A percentile compares a stretch with the other conserved stretches of the same genome.
phyloP scores from a whole-genome alignment of 2,113 vertebrate species.

The Neolamprologus devosi region DNA sequence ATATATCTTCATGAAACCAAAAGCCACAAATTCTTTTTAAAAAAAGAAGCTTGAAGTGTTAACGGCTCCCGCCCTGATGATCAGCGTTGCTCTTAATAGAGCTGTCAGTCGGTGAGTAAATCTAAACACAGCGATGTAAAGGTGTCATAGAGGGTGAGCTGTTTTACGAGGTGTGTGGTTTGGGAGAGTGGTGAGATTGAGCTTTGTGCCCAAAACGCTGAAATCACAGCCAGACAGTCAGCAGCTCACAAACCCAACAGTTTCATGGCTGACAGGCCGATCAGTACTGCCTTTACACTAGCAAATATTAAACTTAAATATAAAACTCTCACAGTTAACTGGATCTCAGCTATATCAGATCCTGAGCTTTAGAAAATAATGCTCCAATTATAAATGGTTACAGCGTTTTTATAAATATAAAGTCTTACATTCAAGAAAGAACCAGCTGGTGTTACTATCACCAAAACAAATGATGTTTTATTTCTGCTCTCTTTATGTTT shows the following conservation, averaged over 20 bases:
- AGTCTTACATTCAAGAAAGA: background rate
- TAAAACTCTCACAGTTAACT: background rate
- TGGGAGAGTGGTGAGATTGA: background rate
- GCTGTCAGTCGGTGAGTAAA: background rate
- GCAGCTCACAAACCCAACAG: background rate
- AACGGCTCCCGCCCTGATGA: background rate
- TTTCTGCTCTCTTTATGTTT: background rate
- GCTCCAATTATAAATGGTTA: background rate
- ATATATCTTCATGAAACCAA: background rate
- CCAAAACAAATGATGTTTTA: background rate
- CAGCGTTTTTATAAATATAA: background rate
- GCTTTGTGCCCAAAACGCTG: background rate
- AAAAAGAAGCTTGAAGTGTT: background rate
- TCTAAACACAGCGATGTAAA: background rate
- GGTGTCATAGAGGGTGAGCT: background rate
- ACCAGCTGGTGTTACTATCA: background rate
- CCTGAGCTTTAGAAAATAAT: background rate
- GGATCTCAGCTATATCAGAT: background rate
- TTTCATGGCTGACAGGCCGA: background rate
- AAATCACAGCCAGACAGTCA: background rate
- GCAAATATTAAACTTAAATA: background rate
- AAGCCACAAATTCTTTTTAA: background rate
- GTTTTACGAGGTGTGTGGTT: background rate
- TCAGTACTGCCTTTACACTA: background rate
- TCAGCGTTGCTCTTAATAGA: background rate